Percentiles rank a stretch among this genome's conserved stretches.
Evolutionary conservation across 1,140 invertebrate species (phyloP).

Genomic region (Ips nitidus): DNA sequence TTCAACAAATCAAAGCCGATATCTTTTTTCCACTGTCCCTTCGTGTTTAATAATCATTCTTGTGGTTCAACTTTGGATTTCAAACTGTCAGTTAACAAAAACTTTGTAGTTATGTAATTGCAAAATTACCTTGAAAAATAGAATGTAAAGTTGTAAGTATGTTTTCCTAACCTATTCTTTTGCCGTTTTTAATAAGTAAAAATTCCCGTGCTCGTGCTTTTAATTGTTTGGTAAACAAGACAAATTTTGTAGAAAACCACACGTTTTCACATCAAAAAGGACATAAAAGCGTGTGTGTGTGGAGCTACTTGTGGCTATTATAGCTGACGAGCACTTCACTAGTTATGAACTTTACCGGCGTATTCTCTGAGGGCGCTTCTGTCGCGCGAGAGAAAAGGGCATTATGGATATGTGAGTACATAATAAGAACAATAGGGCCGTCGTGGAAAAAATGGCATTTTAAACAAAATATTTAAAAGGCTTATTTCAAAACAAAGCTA

Average conservation of each 20-base stretch:
- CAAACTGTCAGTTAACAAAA: too few relatives aligned
- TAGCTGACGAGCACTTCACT: slow-evolving; percentile 48
- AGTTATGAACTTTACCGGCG: slow-evolving; percentile 42
- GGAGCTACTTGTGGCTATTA: slow-evolving; percentile 49
- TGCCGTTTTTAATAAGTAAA: too few relatives aligned
- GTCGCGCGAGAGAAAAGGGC: slow-evolving; percentile 37
- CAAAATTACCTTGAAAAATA: too few relatives aligned
- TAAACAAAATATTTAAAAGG: slow-evolving; percentile 36
- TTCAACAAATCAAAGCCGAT: too few relatives aligned
- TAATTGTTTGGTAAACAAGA: slow-evolving; percentile 43
- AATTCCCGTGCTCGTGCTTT: neutral
- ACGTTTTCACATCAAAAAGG: slow-evolving; percentile 47
- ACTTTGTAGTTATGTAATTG: too few relatives aligned
- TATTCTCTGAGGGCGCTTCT: slow-evolving; percentile 40
- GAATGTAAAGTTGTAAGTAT: too few relatives aligned
- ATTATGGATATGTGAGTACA: slow-evolving; percentile 42
- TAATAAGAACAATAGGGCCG: slow-evolving; percentile 34
- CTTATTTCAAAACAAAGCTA: neutral
- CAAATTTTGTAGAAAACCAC: slow-evolving; percentile 50
- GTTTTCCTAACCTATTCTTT: too few relatives aligned
- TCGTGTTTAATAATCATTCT: too few relatives aligned
- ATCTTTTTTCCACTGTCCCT: too few relatives aligned
- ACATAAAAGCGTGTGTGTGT: slow-evolving; percentile 48
- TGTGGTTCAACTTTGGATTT: too few relatives aligned
- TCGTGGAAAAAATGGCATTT: slow-evolving; percentile 24